Percentiles rank a stretch among this genome's conserved stretches.
These are phyloP conservation scores for Emydocephalus ijimae DNA, from an alignment of 2,113 vertebrate species.

Conservation along the genomic window DNA sequence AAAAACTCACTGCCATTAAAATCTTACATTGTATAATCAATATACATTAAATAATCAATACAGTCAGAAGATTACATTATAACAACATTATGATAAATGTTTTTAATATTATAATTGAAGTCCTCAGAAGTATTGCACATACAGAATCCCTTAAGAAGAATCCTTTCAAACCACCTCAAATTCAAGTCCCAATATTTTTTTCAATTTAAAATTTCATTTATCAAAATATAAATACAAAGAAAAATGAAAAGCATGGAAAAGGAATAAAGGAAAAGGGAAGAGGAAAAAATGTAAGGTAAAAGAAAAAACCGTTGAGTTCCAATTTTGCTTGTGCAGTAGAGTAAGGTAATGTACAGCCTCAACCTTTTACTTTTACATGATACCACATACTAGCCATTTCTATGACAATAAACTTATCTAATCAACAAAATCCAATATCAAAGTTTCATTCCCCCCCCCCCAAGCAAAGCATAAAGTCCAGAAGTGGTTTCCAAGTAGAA, in stretches of 20 bases:
- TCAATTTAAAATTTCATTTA: not conserved
- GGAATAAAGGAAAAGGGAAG: too few species aligned
- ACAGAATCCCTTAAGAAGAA: not conserved
- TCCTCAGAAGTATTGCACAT: not conserved
- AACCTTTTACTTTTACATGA: not conserved
- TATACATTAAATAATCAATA: not conserved
- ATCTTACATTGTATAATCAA: not conserved
- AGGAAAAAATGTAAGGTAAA: too few species aligned
- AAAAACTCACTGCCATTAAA: not conserved
- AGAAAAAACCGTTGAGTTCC: not conserved
- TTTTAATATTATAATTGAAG: not conserved
- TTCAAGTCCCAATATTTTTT: not conserved
- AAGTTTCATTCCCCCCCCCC: not conserved
- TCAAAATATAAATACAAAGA: not conserved
- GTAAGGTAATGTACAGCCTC: not conserved
- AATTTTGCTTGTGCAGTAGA: not conserved
- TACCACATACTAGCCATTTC: not conserved
- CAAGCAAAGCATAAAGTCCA: not conserved
- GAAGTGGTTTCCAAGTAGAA: not conserved
- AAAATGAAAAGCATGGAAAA: not conserved
- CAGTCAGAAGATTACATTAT: not conserved
- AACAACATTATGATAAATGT: not conserved
- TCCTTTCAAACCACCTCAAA: not conserved
- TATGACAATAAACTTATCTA: not conserved
- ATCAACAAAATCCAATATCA: not conserved